phyloP scores from a whole-genome alignment of 2,113 vertebrate species.

The Columba livia region DNA sequence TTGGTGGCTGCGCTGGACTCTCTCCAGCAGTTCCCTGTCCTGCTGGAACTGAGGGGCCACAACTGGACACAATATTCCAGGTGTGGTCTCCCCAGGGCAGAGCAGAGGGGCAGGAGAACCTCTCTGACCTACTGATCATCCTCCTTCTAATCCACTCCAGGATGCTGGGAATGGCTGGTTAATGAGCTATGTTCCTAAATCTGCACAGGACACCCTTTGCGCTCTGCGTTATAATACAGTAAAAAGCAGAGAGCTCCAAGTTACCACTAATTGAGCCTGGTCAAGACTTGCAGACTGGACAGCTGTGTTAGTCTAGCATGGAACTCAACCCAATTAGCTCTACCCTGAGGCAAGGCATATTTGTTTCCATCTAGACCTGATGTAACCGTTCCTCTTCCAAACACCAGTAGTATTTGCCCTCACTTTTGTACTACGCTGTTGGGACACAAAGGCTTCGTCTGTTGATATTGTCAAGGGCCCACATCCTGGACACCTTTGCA shows the following conservation, averaged over 20 bases:
- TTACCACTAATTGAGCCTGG: neutral
- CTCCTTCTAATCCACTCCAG: no score
- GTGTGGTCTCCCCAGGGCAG: no score
- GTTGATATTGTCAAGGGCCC: neutral
- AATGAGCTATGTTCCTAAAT: neutral
- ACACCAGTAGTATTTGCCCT: neutral
- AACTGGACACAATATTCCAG: no score
- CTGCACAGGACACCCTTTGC: no score
- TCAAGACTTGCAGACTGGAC: neutral
- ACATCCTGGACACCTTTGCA: neutral
- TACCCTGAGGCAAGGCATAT: neutral
- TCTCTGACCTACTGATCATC: no score
- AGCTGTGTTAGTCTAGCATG: neutral
- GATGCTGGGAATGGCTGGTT: neutral
- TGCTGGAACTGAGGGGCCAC: no score
- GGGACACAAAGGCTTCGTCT: neutral
- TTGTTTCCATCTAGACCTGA: neutral
- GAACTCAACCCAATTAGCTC: neutral
- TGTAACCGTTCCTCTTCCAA: neutral
- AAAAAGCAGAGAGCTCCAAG: neutral
- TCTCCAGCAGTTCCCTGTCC: no score
- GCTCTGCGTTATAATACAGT: neutral
- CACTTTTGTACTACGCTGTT: accelerated
- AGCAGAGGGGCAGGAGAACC: no score
- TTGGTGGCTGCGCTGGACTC: no score